Evolutionary conservation across 64 coral and sea anemone genomes (phyloP), one percentile per base, ranked within the genome.

Genomic region (Stichodactyla helianthus): DNA sequence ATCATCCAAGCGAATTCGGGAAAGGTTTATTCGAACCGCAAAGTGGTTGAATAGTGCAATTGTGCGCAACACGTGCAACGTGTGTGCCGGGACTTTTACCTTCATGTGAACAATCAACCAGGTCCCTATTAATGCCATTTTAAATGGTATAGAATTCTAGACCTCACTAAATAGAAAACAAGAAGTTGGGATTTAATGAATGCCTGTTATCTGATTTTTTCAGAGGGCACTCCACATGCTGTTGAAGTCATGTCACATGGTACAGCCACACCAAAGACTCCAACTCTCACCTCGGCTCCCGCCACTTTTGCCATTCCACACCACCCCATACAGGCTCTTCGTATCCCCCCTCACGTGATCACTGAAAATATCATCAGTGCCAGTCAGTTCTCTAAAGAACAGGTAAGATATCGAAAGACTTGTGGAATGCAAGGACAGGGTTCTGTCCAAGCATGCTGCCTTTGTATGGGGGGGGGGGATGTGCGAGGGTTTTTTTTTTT

Each of bases 321-420:
- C 52, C 68, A 74, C 68, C n/a, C 68, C 68, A 9, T 23, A 11
- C 53, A 58, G 44, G 53, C 18, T 7, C 16, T 58, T 26, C 90
- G 82, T 79, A 54, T 92, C 16, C 90, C 90, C 50, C 6, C 19
- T 63, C 84, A 94, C 27, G 93, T 89, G 63, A 82, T 94, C 54
- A 79, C 56, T 23, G 88, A 85, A 51, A 88, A 90, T 84, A 86
- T 94, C 51, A 79, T 94, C 55, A 87, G 88, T 11, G 93, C 88
- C 18, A 90, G 88, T 52, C 88, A 89, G 52, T 90, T 94, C 85
- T 89, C 79, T 50, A 94, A 62, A 78, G 79, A 85, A 16, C 92
- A 94, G 92, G 92, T 94, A 78, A 50, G 28, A 15, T 25, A 68
- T 22, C n/a, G 8, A 20, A 79, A 15, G 9, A 50, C 15, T 6